Percentiles rank a stretch among this genome's conserved stretches.
phyloP scores from a whole-genome alignment of 2,113 vertebrate genomes.

The Marmota monax region DNA sequence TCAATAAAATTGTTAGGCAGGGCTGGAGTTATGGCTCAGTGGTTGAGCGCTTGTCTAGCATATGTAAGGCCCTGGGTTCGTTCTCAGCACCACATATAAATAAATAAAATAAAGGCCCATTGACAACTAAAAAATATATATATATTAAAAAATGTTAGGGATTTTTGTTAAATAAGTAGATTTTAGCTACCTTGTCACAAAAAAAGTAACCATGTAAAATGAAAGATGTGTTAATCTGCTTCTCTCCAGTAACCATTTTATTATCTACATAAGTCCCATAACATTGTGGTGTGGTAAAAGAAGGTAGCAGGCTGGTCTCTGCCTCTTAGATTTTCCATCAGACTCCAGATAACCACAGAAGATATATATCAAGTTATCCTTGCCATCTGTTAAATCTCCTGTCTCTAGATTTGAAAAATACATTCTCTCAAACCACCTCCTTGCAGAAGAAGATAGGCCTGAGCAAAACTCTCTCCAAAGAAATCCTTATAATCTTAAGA shows the following conservation, averaged over 20 bases:
- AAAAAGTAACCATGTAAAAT: background rate
- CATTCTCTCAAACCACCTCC: background rate
- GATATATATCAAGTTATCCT: conserved; percentile 2
- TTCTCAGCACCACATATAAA: too few species aligned
- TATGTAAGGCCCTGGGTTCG: too few species aligned
- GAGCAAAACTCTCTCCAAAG: background rate
- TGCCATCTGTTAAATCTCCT: conserved; percentile 46
- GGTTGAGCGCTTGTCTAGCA: too few species aligned
- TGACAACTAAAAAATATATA: too few species aligned
- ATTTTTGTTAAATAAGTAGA: background rate
- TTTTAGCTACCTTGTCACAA: background rate
- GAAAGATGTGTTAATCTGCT: too few species aligned
- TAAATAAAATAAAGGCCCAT: too few species aligned
- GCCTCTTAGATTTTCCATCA: background rate
- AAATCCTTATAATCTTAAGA: background rate
- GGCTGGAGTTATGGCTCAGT: too few species aligned
- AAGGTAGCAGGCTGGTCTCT: background rate
- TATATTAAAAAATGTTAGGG: too few species aligned
- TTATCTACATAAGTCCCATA: too few species aligned
- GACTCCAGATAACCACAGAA: background rate
- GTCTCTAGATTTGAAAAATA: conserved; percentile 22
- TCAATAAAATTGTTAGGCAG: background rate
- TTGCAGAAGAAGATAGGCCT: background rate
- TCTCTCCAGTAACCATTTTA: too few species aligned
- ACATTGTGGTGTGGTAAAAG: background rate